phyloP scores from a whole-genome alignment of 2,797 vertebrate species.

The Mionectes olivaceus region DNA sequence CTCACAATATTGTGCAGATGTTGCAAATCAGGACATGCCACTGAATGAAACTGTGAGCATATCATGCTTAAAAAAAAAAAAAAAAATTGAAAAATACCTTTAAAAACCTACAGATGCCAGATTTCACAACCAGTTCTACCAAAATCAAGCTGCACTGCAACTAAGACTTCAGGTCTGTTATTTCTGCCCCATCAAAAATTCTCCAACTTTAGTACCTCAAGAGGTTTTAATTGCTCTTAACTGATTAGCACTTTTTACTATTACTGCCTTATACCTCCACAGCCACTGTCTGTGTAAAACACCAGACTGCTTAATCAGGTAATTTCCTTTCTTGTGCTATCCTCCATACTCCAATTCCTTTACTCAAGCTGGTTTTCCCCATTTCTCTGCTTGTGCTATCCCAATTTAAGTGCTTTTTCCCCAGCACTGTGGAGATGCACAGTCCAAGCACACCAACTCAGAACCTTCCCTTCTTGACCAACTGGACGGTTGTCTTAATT shows the following conservation, averaged over 20 bases:
- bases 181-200: not conserved
- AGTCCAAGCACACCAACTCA: not conserved
- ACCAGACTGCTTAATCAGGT: not conserved
- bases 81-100: not conserved
- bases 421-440: rapidly evolving
- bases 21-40: not conserved
- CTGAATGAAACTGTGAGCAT: rapidly evolving
- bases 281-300: not conserved
- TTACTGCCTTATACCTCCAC: not conserved
- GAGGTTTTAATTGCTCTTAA: not conserved
- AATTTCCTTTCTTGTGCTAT: not conserved
- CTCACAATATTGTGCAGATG: not conserved
- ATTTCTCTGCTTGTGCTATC: not conserved
- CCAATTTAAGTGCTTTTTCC: not conserved
- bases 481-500: not conserved
- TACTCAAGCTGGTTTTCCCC: not conserved
- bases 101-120: not conserved
- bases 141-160: not conserved
- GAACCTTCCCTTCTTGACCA: not conserved
- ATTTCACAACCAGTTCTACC: not conserved
- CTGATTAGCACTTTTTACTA: not conserved
- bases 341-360: not conserved
- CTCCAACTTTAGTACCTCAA: not conserved
- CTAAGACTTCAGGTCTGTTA: not conserved
- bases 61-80: not conserved